phyloP scores from a whole-genome alignment of 2,888 invertebrate species.

The Parnassius glacialis region DNA sequence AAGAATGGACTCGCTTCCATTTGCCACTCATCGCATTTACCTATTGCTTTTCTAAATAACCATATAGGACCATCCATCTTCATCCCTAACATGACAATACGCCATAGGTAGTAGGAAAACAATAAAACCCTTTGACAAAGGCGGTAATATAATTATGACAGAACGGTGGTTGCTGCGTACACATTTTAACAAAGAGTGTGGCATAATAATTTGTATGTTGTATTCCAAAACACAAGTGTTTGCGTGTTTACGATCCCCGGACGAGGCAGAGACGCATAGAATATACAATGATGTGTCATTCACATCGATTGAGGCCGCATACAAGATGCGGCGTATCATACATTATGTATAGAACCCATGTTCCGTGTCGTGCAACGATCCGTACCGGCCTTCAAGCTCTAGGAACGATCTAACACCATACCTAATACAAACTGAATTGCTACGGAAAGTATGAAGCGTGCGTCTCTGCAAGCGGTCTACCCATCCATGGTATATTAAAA shows the following conservation, averaged over 20 bases:
- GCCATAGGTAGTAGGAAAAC: constrained; percentile 18
- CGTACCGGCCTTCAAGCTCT: constrained; percentile 45
- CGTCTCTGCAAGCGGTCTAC: not conserved
- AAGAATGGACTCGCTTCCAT: constrained; percentile 30
- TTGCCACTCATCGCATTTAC: constrained; percentile 19
- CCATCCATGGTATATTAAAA: not conserved
- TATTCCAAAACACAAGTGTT: constrained; percentile 70
- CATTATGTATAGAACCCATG: constrained; percentile 62
- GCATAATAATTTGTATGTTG: constrained; percentile 53
- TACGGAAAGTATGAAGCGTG: not conserved
- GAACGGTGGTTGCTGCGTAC: constrained; percentile 25
- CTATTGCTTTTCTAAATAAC: constrained; percentile 6
- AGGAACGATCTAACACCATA: constrained; percentile 10
- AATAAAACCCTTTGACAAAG: constrained; percentile 15
- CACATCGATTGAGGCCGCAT: constrained; percentile 75
- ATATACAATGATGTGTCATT: constrained; percentile 78
- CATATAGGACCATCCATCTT: not conserved
- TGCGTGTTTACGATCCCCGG: constrained; percentile 73
- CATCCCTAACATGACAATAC: constrained; percentile 13
- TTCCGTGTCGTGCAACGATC: constrained; percentile 53
- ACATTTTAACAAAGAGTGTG: constrained; percentile 32
- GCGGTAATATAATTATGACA: constrained; percentile 8
- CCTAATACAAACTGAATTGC: not conserved
- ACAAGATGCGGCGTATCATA: constrained; percentile 67
- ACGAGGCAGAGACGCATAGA: constrained; percentile 69